Evolutionary conservation across 2,888 invertebrate species (phyloP), one percentile per base, ranked within the genome.

Genomic region (Eupithecia insigniata): DNA sequence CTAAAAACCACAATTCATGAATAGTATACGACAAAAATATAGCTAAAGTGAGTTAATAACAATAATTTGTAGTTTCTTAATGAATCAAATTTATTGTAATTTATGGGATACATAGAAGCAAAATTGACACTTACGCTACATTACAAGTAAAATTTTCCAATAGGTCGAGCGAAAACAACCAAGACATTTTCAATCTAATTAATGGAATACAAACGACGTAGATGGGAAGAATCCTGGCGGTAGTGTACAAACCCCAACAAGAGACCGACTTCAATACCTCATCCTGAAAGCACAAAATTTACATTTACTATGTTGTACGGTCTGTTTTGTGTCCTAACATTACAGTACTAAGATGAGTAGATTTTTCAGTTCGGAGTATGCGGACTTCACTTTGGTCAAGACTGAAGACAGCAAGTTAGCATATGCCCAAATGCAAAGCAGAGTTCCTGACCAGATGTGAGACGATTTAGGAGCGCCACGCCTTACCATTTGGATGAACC

Each of bases 251-350:
- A 89, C 89, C 87, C 87, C 87, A 84, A 87, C 84, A 86, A 87
- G 80, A 90, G 85, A 89, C 83, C 79, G 82, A 90, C 89, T 89
- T 90, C 85, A 87, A 88, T 82, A 88, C 84, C 81, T 84, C 81
- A 84, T 84, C 89, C 90, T 90, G 90, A 89, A 90, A 90, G 81
- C 87, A 90, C 88, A 90, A 90, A 90, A 89, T 81, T 74, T 81
- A 86, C 81, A 89, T 83, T 75, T 64, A 78, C 79, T 73, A 71
- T 64, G 72, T n/a, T n/a, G 39, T 73, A 71, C 64, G 46, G 61
- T 67, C 75, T 76, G 66, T 73, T 67, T 72, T 69, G 22, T 64
- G 72, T 69, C 75, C 67, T 77, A 75, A 67, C 73, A 72, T 77
- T 73, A 72, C 72, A 74, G 75, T 72, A 66, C 60, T 76, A 70